Evolutionary conservation across 2,113 vertebrate genomes (phyloP).

Genomic region (Campylorhamphus procurvoides): DNA sequence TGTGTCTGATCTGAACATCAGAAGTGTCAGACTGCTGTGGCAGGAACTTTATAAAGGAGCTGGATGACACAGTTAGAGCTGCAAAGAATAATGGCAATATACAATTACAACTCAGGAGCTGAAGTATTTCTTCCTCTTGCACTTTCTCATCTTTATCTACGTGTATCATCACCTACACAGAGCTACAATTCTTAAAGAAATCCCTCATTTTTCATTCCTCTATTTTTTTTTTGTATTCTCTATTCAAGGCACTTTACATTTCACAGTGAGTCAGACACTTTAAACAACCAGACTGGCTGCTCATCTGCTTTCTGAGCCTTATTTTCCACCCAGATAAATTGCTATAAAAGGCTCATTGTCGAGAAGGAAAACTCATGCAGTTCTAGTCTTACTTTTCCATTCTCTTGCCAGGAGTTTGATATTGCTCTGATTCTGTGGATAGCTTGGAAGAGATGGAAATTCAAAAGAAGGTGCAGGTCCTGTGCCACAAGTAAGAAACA

Average conservation of each 20-base stretch:
- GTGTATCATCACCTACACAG: neutral
- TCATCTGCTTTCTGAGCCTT: neutral
- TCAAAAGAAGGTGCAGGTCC: neutral
- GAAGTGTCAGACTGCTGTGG: neutral
- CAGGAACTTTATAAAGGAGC: neutral
- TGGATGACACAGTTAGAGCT: neutral
- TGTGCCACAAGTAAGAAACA: neutral
- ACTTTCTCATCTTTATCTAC: neutral
- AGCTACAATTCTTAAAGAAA: neutral
- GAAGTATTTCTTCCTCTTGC: neutral
- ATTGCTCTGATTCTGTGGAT: neutral
- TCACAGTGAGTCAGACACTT: neutral
- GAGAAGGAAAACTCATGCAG: neutral
- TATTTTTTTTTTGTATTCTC: neutral
- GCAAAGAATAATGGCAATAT: neutral
- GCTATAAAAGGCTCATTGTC: neutral
- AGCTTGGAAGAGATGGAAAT: neutral
- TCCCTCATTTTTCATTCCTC: neutral
- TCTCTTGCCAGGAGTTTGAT: neutral
- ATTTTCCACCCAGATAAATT: neutral
- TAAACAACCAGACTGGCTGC: neutral
- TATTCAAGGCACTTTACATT: neutral
- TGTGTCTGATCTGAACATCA: neutral
- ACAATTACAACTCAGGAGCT: neutral
- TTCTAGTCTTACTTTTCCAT: neutral